Evolutionary conservation across 2,797 vertebrate species (phyloP), one percentile per base, ranked within the genome.

Genomic region (Danio choprae): DNA sequence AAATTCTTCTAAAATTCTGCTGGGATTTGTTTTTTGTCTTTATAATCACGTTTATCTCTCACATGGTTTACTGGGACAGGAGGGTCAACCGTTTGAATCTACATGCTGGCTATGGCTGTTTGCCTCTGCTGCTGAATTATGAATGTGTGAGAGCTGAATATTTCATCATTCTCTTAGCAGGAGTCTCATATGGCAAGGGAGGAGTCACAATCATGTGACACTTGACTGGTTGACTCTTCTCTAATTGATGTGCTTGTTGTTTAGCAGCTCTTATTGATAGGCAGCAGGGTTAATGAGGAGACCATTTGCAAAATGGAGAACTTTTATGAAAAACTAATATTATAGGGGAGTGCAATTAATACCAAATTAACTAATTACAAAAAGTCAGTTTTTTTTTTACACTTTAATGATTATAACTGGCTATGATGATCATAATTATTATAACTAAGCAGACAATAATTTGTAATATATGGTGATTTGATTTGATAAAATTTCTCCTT

Each of bases 121-220:
- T 83, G 73, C 44, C 58, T 81, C 72, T 77, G 43, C 41, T 62
- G 20, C 58, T 86, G 71, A 85, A 84, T 85, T 84, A 87, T 87
- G 62, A 64, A 87, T 85, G 71, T 59, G 65, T 71, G 46, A 11
- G 20, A 79, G 67, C 84, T 85, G 0, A 79, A 85, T 84, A 84
- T 87, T 87, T 85, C 77, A 87, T 74, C 59, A 12, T 58, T 70
- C 65, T 85, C 69, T 59, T 82, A 78, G 68, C 81, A 67, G 77
- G 79, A 80, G 58, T 46, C 64, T 71, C 70, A 15, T 73, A 69
- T 22, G 5, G 50, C 40, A 20, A 41, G 70, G 53, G 77, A 67
- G 15, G 64, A 78, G 70, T 65, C 59, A 16, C 15, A 43, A 73
- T 81, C 80, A 81, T 65, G 86, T 81, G 81, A 83, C 71, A 59